Base-by-base conservation (phyloP, 2,888 invertebrate genomes). In the Drosophila setosimentum region DNA sequence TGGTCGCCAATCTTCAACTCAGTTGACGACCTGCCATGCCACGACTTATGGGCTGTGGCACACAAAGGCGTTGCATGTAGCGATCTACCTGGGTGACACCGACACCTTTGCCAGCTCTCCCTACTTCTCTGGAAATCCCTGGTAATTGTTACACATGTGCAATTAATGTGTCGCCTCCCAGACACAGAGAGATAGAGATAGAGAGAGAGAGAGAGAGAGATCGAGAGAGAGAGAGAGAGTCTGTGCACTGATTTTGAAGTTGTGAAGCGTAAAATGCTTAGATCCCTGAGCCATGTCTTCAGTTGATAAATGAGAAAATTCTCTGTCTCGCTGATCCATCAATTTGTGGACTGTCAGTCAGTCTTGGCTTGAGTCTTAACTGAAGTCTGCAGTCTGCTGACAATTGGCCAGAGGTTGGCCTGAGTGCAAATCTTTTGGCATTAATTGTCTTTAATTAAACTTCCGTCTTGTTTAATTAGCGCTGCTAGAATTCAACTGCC, bases 381-480 rank as follows among this genome's bases (percentile, higher is more conserved):
- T 40, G 32, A 29, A 37, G 42, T 13, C 35, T 61, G 70, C 0
- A 35, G 73, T n/a, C 59, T 40, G 30, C 33, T 55, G 51, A 49
- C 58, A 53, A 35, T 60, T 70, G 27, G 35, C 30, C 21, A 21
- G 61, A 64, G 82, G 76, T 70, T 83, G 53, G 45, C 45, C 45
- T 71, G 65, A 75, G 85, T 76, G 70, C 74, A 76, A 76, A 74
- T 85, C 74, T 76, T 45, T 83, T 72, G 67, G 74, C 77, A 70
- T 80, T 89, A 90, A 87, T 90, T 87, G 82, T 58, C 73, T 81
- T 90, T 82, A 89, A 89, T 90, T 85, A 78, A 75, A 87, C 87
- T 89, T 87, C 87, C 87, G 89, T 78, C 72, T 76, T 73, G 69
- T 68, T 78, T 84, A 82, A 89, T 89, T 80, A 82, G 66, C 75